A percentile compares a stretch with the other conserved stretches of the same genome.
Evolutionary conservation across 2,888 invertebrate genomes (phyloP).

Genomic region (Tuberolachnus salignus): DNA sequence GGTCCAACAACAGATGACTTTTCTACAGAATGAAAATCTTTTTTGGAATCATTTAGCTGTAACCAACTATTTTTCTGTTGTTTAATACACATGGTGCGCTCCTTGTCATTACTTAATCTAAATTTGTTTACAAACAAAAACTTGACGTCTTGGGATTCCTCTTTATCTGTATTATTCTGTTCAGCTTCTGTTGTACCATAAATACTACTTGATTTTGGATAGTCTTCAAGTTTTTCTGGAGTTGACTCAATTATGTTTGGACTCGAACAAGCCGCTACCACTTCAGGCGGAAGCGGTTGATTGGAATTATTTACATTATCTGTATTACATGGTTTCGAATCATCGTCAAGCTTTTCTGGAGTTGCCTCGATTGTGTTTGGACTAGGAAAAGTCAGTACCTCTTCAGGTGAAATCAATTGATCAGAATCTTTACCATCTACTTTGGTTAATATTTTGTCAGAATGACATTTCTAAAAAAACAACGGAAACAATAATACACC

Average conservation of each 20-base stretch:
- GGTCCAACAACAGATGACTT: conserved; percentile 11
- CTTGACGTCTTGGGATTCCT: conserved; percentile 25
- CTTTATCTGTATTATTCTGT: not conserved
- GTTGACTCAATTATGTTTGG: conserved; percentile 38
- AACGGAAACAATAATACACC: not conserved
- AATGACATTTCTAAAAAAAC: conserved; percentile 16
- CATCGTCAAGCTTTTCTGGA: not conserved
- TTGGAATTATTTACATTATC: too few relatives aligned
- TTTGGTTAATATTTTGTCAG: not conserved
- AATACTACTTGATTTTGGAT: not conserved
- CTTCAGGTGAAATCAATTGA: too few relatives aligned
- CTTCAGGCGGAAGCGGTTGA: too few relatives aligned
- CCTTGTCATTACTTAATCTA: conserved; percentile 31
- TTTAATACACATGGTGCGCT: conserved; percentile 38
- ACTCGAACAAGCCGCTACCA: not conserved
- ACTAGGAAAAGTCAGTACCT: not conserved
- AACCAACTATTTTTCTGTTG: conserved; percentile 59
- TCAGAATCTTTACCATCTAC: not conserved
- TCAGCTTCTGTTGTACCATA: not conserved
- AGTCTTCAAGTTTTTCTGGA: conserved; percentile 29
- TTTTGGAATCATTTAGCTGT: conserved; percentile 59
- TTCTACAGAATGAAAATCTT: conserved; percentile 57
- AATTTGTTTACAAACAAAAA: conserved; percentile 48
- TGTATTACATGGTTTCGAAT: too few relatives aligned
- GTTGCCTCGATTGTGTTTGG: not conserved